Evolutionary conservation across 2,113 vertebrate genomes (phyloP).

Genomic region (Oriolus oriolus): DNA sequence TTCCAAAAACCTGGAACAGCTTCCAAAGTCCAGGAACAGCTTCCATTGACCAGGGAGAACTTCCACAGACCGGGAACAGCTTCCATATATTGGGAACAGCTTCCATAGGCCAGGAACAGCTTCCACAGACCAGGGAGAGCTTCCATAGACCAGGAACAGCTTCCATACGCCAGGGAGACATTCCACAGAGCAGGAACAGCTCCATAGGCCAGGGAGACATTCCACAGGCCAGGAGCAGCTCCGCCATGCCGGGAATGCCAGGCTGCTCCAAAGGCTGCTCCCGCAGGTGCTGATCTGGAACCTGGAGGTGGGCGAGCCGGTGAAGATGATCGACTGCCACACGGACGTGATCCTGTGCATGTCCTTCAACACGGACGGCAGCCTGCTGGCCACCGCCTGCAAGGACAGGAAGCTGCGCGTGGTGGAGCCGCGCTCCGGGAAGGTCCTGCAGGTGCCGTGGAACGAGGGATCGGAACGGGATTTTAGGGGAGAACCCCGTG

Average conservation of each 20-base stretch:
- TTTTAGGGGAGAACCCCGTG: rapidly evolving
- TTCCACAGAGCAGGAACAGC: rapidly evolving
- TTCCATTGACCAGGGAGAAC: too few species aligned
- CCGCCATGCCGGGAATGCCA: too few species aligned
- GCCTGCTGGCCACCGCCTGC: conserved; percentile 92
- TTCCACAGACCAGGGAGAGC: neutral
- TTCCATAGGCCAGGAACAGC: neutral
- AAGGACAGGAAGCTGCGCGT: conserved; percentile 93
- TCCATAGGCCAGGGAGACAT: rapidly evolving
- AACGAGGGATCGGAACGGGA: rapidly evolving
- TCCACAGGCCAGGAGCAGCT: rapidly evolving
- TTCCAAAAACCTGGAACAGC: too few species aligned
- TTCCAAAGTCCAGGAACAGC: too few species aligned
- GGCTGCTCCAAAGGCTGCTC: neutral
- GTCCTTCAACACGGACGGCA: conserved; percentile 95
- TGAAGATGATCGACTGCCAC: conserved; percentile 99
- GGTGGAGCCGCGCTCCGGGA: conserved; percentile 90
- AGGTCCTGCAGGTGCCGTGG: conserved; percentile 83
- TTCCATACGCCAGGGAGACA: rapidly evolving
- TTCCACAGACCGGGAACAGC: rapidly evolving
- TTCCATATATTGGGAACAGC: rapidly evolving
- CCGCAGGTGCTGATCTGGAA: conserved; percentile 96
- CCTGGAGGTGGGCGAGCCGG: conserved; percentile 90
- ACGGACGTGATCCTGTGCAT: conserved; percentile 92
- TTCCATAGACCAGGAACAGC: neutral